phyloP scores from a whole-genome alignment of 2,113 vertebrate genomes.

The Coturnix japonica region DNA sequence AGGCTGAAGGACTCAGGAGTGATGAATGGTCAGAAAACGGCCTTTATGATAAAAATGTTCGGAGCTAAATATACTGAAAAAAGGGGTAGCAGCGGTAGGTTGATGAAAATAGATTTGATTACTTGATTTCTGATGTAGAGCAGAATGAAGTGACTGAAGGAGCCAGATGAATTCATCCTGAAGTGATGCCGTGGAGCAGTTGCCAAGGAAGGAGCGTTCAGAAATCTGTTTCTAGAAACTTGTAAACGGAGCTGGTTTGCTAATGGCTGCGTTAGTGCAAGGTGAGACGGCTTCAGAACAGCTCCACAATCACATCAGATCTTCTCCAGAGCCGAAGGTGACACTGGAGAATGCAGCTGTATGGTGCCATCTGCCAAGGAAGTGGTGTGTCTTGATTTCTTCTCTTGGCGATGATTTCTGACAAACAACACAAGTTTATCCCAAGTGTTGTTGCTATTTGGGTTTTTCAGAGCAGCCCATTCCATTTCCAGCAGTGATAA shows the following conservation, averaged over 20 bases:
- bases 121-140: background rate
- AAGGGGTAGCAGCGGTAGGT: background rate
- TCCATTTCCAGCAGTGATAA: background rate
- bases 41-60: constrained; percentile 9
- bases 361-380: background rate
- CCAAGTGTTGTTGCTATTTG: background rate
- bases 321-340: background rate
- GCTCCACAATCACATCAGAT: background rate
- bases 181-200: background rate
- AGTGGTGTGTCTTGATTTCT: background rate
- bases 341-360: background rate
- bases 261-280: background rate
- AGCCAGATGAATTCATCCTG: background rate
- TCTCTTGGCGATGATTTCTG: background rate
- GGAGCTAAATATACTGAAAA: constrained; percentile 27
- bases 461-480: background rate
- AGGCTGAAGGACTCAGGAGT: constrained; percentile 19
- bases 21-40: constrained; percentile 57
- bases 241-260: background rate
- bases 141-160: background rate
- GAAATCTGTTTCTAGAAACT: background rate
- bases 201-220: background rate
- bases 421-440: background rate
- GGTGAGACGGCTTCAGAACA: background rate
- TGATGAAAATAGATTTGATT: constrained; percentile 3